Base-by-base conservation (phyloP, 2,888 invertebrate genomes). In the Suillia variegata region DNA sequence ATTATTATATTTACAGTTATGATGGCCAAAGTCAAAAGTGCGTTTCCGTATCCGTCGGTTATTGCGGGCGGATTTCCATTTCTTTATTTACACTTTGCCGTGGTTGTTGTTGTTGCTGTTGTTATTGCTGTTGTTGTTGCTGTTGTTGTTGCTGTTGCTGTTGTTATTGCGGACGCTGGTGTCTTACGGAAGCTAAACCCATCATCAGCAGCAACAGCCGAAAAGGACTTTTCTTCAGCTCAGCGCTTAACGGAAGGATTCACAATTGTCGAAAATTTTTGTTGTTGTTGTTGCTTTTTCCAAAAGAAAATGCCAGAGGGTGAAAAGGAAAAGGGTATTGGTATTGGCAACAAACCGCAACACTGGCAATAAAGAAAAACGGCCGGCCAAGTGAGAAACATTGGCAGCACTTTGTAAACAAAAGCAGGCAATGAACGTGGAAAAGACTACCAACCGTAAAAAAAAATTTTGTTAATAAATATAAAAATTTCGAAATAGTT, bases 1-100 rank as follows among this genome's bases (percentile, higher is more conserved):
- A 70, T 68, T 70, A 68, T 67, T 68, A 70, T 68, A 68, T 67
- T 67, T 67, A 75, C 76, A 74, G 76, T 77, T 77, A 75, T 74
- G 73, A 75, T 75, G 72, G 71, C 70, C 68, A 72, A 72, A 73
- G 75, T 71, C 61, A 64, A 66, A 62, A 66, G 58, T 64, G 59
- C 70, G 73, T 71, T 68, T 75, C 68, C 62, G 61, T 47, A 66
- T 26, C 21, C 15, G n/a, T n/a, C 34, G 48, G 49, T 31, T 17
- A 45, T 21, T 49, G 53, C 26, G 31, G 31, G 51, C 42, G 68
- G 67, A 64, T 70, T 54, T 66, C 59, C 48, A 55, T 47, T 55
- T 48, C 48, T 49, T 55, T 55, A 55, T 49, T 55, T 55, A 48
- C 26, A 15, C 49, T 52, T 51, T 15, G 5, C 48, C n/a, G 13